Percentiles rank a stretch among this genome's conserved stretches.
These are phyloP conservation scores for Nomada flava DNA, from an alignment of 2,888 invertebrate genomes.

Conservation along the genomic window DNA sequence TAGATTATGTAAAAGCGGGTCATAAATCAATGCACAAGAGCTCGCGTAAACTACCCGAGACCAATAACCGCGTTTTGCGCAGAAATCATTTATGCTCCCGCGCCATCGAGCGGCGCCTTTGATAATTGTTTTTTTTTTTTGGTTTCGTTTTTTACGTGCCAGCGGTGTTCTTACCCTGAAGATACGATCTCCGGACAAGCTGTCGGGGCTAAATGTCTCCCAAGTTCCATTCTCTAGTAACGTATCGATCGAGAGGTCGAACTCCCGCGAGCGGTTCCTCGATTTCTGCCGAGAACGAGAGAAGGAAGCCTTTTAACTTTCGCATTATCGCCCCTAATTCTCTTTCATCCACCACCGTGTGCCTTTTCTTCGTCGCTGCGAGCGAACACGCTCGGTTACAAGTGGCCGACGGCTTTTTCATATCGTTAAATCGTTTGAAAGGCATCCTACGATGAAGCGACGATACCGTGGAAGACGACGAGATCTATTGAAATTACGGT, in stretches of 20 bases:
- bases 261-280: conserved; percentile 85
- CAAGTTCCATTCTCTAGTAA: conserved; percentile 87
- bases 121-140: neutral
- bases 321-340: conserved; percentile 62
- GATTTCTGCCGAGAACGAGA: conserved; percentile 84
- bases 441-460: neutral
- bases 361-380: neutral
- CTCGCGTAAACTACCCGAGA: conserved; percentile 61
- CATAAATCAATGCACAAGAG: conserved; percentile 62
- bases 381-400: neutral
- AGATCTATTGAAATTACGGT: conserved; percentile 2
- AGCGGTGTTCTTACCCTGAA: conserved; percentile 86
- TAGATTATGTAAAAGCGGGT: conserved; percentile 56
- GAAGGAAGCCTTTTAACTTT: conserved; percentile 78
- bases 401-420: neutral
- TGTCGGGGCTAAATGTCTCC: conserved; percentile 86
- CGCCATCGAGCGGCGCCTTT: conserved; percentile 48
- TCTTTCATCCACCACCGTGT: conserved; percentile 9
- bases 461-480: neutral
- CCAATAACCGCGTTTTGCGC: conserved; percentile 50
- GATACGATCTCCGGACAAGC: conserved; percentile 86
- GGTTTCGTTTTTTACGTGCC: conserved; percentile 59
- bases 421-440: neutral
- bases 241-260: conserved; percentile 86
- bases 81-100: conserved; percentile 55